Percentiles rank a stretch among this genome's conserved stretches.
These are phyloP conservation scores for Lamellibrachia luymesi DNA, from an alignment of 1,140 invertebrate genomes.

Conservation along the genomic window DNA sequence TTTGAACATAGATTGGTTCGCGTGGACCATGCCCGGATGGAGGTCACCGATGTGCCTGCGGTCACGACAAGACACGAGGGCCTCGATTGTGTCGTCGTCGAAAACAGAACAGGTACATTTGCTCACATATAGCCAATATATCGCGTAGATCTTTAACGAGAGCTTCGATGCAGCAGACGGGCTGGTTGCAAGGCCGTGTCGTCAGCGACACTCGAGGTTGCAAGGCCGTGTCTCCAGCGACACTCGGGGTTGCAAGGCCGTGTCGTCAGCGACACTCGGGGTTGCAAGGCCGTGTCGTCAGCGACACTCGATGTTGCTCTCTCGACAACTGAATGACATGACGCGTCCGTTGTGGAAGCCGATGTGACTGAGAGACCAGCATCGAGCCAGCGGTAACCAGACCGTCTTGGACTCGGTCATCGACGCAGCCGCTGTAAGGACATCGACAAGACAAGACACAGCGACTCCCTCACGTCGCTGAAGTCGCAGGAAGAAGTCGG, in stretches of 20 bases:
- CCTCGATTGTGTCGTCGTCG: not conserved
- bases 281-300: not conserved
- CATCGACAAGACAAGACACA: not conserved
- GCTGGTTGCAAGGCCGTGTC: too few species aligned
- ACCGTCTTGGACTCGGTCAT: not conserved
- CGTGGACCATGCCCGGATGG: not conserved
- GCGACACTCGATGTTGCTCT: not conserved
- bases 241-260: too few species aligned
- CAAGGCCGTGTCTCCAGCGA: too few species aligned
- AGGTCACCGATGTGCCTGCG: not conserved
- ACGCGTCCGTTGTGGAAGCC: not conserved
- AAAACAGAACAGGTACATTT: not conserved
- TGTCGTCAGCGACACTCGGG: not conserved
- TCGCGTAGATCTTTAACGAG: not conserved
- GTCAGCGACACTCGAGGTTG: too few species aligned
- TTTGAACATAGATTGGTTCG: not conserved
- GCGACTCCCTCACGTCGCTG: not conserved
- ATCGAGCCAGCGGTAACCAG: not conserved
- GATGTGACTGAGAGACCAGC: not conserved
- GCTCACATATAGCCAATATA: not conserved
- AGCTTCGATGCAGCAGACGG: not conserved
- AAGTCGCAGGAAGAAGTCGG: not conserved
- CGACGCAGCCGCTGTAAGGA: not conserved
- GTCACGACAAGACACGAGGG: not conserved
- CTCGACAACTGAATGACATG: not conserved